These are phyloP conservation scores for Hydriomena furcata DNA, from an alignment of 2,888 invertebrate species.

Conservation along the genomic window DNA sequence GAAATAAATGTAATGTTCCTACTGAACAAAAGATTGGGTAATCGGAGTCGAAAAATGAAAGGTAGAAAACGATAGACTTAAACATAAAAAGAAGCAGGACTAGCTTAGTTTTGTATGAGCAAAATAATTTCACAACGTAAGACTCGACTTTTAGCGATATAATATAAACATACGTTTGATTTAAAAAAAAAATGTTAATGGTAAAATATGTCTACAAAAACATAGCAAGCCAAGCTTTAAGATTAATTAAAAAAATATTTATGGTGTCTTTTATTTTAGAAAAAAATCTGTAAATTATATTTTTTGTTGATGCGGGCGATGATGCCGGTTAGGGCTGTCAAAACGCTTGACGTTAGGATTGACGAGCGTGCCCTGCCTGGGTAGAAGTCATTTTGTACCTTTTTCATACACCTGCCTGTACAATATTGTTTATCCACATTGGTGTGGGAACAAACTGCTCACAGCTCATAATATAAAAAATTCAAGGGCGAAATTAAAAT, in stretches of 20 bases:
- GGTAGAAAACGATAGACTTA: no score
- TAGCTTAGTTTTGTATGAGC: no score
- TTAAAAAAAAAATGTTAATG: no score
- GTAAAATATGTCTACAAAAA: no score
- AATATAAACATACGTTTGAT: no score
- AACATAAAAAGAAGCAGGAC: no score
- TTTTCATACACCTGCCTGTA: conserved; percentile 69
- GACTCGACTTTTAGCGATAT: no score
- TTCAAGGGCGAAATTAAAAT: background rate
- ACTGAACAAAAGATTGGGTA: no score
- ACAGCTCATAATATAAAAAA: background rate
- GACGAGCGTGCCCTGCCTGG: conserved; percentile 70
- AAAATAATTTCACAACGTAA: no score
- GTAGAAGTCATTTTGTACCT: conserved; percentile 63
- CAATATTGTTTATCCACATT: conserved; percentile 60
- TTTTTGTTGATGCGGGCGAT: conserved; percentile 59
- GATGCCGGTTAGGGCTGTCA: conserved; percentile 82
- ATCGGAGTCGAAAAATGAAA: no score
- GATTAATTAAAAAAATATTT: conserved; percentile 1
- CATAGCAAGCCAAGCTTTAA: background rate
- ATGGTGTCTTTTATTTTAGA: background rate
- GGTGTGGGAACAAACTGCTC: conserved; percentile 43
- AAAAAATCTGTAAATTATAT: conserved; percentile 38
- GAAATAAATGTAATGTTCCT: no score
- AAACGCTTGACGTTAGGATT: conserved; percentile 78